Percentiles rank a stretch among this genome's conserved stretches.
Evolutionary conservation across 2,113 vertebrate genomes (phyloP).

Genomic region (Atlantisia rogersi): DNA sequence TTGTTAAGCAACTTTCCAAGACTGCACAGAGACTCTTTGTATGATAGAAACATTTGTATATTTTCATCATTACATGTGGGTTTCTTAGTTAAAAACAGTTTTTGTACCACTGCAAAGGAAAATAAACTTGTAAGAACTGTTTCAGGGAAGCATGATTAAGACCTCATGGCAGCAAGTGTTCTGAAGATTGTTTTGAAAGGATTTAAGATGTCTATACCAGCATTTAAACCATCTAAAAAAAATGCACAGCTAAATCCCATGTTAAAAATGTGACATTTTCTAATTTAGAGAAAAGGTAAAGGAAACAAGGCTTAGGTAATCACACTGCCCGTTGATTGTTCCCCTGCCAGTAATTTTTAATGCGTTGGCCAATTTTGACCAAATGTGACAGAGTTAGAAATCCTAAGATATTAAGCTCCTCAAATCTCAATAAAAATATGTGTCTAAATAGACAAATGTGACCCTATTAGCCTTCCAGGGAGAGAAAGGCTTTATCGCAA

Average conservation of each 20-base stretch:
- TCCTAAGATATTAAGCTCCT: conserved; percentile 19
- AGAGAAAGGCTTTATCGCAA: conserved; percentile 27
- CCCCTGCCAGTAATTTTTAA: conserved; percentile 15
- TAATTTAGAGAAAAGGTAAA: conserved; percentile 13
- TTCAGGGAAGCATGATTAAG: conserved; percentile 37
- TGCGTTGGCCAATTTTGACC: neutral
- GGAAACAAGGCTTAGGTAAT: neutral
- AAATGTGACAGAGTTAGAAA: conserved; percentile 5
- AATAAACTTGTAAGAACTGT: conserved; percentile 30
- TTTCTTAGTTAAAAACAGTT: conserved; percentile 6
- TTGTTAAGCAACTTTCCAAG: neutral
- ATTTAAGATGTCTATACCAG: conserved; percentile 4
- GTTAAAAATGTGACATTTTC: conserved; percentile 16
- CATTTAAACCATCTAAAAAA: conserved; percentile 12
- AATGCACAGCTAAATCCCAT: neutral
- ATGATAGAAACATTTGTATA: neutral
- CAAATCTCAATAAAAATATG: conserved; percentile 38
- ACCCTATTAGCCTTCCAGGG: conserved; percentile 36
- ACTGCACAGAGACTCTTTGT: neutral
- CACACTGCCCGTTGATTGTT: neutral
- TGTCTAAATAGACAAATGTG: conserved; percentile 18
- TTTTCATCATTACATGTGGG: neutral
- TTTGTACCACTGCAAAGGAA: conserved; percentile 9
- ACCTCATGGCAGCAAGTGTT: conserved; percentile 55
- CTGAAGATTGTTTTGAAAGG: conserved; percentile 50